Percentiles rank a stretch among this genome's conserved stretches.
phyloP scores from a whole-genome alignment of 2,888 invertebrate species.

The Sylvicola fuscatus region DNA sequence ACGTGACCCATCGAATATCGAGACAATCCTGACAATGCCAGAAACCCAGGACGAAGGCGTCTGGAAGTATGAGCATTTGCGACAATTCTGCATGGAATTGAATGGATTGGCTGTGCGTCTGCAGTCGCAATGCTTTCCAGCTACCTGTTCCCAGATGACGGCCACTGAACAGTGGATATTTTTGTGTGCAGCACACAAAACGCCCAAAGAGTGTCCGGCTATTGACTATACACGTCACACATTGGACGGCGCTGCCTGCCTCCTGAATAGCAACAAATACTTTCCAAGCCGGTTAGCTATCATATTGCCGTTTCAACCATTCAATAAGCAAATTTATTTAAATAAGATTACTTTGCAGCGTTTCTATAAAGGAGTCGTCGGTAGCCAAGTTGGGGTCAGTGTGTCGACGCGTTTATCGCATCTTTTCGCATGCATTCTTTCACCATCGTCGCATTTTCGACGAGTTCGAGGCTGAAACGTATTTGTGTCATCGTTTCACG shows the following conservation, averaged over 20 bases:
- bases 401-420: conserved; percentile 94
- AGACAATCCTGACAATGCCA: conserved; percentile 86
- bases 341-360: conserved; percentile 35
- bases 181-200: conserved; percentile 98
- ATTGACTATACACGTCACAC: conserved; percentile 99
- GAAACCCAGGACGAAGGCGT: conserved; percentile 97
- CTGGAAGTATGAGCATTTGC: conserved; percentile 98
- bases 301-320: background rate
- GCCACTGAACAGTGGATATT: conserved; percentile 99
- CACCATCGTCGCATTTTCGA: conserved; percentile 95
- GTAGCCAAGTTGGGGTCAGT: conserved; percentile 97
- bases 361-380: conserved; percentile 97
- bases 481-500: conserved; percentile 88
- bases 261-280: conserved; percentile 98
- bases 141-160: conserved; percentile 98
- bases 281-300: conserved; percentile 82
- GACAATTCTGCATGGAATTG: conserved; percentile 98
- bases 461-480: conserved; percentile 93
- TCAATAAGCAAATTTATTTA: background rate
- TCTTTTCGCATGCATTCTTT: conserved; percentile 95
- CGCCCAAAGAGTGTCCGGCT: conserved; percentile 98
- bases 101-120: conserved; percentile 95
- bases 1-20: conserved; percentile 80
- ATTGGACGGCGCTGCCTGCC: conserved; percentile 93
- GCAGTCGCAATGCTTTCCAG: conserved; percentile 91